Evolutionary conservation across 2,888 invertebrate genomes (phyloP), one percentile per base, ranked within the genome.

Genomic region (Isotomurus palustris): DNA sequence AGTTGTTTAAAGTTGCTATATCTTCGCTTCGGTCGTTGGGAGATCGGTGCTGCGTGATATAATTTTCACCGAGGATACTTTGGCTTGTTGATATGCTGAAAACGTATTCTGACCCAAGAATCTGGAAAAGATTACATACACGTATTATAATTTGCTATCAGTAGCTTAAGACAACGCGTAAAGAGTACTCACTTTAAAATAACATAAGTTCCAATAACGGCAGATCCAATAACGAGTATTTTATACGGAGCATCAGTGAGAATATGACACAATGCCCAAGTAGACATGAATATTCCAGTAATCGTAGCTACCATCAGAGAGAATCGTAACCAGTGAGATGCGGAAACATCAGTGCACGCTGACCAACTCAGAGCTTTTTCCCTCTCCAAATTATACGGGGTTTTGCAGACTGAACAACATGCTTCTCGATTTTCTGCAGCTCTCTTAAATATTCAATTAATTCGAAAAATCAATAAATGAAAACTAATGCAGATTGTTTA

Each of bases 41-140:
- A 56, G 58, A 76, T 35, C 74, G 71, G 67, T 56, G 28, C 50
- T 66, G 59, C 70, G 53, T 21, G 76, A 78, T 49, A 83, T 79
- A 71, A 93, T 92, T 73, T 85, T 86, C 49, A 92, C 81, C 1
- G 90, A 88, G 35, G 89, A 90, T 12, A 91, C 88, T 78, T 88
- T 90, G 70, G 92, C 91, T 61, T 90, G 83, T 72, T 91, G 89
- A 78, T 91, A 91, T n/a, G 91, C 91, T 55, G 86, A 85, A 49
- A 90, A 85, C 2, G 91, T 90, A 73, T 89, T 91, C 75, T 88
- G 84, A 62, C 91, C 88, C 66, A 92, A 80, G 75, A 88, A 88
- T 75, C 92, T 91, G 76, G 3, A 75, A 76, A 63, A 62, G 69
- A 67, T 51, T 14, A 53, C 21, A 28, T n/a, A n/a, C n/a, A n/a